Evolutionary conservation across 2,113 vertebrate genomes (phyloP).

Genomic region (Myrmecophaga tridactyla): DNA sequence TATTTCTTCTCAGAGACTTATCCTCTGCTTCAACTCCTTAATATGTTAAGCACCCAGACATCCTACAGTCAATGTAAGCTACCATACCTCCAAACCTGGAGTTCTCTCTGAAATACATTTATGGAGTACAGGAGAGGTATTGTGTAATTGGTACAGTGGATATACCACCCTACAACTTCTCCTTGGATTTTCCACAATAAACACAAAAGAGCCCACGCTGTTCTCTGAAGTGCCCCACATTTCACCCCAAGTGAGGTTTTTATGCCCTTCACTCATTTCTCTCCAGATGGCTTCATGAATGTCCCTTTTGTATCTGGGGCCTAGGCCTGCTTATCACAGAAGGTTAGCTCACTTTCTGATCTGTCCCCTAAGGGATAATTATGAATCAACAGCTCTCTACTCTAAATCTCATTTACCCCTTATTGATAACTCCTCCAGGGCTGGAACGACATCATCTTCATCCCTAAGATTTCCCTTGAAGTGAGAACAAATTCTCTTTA

Average conservation of each 20-base stretch:
- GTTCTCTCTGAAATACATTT: not conserved
- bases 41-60: not conserved
- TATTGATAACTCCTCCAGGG: not conserved
- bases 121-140: not conserved
- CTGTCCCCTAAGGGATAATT: slow-evolving; percentile 18
- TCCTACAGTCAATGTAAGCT: not conserved
- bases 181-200: not conserved
- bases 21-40: not conserved
- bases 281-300: not conserved
- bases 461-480: slow-evolving; percentile 31
- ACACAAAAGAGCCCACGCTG: not conserved
- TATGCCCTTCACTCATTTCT: not conserved
- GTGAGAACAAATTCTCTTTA: not conserved
- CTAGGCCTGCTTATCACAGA: not conserved
- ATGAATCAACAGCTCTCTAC: not conserved
- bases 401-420: not conserved
- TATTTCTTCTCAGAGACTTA: not conserved
- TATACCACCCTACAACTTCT: not conserved
- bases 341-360: not conserved
- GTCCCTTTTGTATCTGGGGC: not conserved
- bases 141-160: not conserved
- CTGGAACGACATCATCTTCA: slow-evolving; percentile 3
- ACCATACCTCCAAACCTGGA: not conserved
- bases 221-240: not conserved
- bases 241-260: not conserved